phyloP scores from a whole-genome alignment of 2,113 vertebrate species.

The Dermatemys mawii region DNA sequence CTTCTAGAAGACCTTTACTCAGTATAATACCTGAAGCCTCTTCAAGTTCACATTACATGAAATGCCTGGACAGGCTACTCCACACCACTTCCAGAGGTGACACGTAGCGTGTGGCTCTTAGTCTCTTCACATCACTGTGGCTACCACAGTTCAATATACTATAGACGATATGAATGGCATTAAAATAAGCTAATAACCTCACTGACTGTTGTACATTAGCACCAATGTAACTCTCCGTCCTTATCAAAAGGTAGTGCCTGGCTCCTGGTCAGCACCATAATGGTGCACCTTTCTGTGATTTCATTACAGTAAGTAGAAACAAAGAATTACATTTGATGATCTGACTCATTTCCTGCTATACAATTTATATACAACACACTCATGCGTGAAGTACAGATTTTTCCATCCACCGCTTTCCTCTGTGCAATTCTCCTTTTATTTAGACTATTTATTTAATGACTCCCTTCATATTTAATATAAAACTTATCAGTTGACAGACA shows the following conservation, averaged over 20 bases:
- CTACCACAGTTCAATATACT: background rate
- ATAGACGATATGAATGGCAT: background rate
- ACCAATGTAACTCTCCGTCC: background rate
- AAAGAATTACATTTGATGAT: conserved; percentile 47
- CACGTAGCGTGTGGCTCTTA: background rate
- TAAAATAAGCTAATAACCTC: background rate
- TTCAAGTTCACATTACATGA: background rate
- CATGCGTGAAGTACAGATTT: background rate
- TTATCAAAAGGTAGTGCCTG: background rate
- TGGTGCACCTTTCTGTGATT: conserved; percentile 3
- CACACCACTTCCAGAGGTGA: background rate
- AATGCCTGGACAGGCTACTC: background rate
- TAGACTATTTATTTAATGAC: background rate
- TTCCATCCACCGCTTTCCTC: background rate
- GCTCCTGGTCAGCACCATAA: background rate
- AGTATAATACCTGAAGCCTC: background rate
- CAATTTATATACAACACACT: background rate
- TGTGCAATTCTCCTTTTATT: background rate
- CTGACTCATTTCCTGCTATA: conserved; percentile 17
- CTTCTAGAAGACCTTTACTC: background rate
- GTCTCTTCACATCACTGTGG: background rate
- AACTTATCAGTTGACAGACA: background rate
- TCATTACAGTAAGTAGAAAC: conserved; percentile 46
- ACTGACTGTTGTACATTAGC: background rate
- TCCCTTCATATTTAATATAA: background rate